Percentiles rank a stretch among this genome's conserved stretches.
phyloP scores from a whole-genome alignment of 2,113 vertebrate genomes.

The Boulengeromyrus knoepffleri region DNA sequence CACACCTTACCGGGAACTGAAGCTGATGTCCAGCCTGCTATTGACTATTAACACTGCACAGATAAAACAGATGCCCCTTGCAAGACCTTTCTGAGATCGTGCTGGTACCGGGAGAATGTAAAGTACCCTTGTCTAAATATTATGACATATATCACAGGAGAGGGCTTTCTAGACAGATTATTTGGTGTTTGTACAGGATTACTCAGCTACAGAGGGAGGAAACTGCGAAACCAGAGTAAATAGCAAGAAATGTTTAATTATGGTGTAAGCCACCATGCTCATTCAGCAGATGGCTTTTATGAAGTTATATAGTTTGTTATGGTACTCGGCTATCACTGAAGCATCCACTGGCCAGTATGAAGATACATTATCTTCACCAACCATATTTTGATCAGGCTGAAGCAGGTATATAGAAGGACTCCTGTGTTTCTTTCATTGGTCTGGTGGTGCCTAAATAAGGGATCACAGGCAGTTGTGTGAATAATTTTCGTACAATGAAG shows the following conservation, averaged over 20 bases:
- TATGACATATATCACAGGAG: conserved; percentile 17
- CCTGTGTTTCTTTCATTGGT: not conserved
- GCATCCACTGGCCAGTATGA: not conserved
- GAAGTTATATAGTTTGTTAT: not conserved
- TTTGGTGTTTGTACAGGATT: not conserved
- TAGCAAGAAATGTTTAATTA: conserved; percentile 9
- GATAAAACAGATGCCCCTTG: conserved; percentile 6
- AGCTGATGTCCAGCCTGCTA: not conserved
- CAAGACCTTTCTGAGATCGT: not conserved
- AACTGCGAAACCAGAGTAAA: not conserved
- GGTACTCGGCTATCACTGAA: not conserved
- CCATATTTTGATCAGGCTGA: not conserved
- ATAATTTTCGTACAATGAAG: not conserved
- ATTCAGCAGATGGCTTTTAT: not conserved
- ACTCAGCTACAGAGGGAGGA: conserved; percentile 1
- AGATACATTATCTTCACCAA: not conserved
- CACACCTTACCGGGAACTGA: not conserved
- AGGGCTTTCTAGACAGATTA: conserved; percentile 6
- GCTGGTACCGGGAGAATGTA: not conserved
- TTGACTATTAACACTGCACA: not conserved
- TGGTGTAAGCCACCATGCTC: not conserved
- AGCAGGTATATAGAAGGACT: not conserved
- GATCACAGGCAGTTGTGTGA: not conserved
- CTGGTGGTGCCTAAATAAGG: not conserved
- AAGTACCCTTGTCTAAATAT: conserved; percentile 1